These are phyloP conservation scores for Clavelina lepadiformis DNA, from an alignment of 23 tunicate species.

Conservation along the genomic window DNA sequence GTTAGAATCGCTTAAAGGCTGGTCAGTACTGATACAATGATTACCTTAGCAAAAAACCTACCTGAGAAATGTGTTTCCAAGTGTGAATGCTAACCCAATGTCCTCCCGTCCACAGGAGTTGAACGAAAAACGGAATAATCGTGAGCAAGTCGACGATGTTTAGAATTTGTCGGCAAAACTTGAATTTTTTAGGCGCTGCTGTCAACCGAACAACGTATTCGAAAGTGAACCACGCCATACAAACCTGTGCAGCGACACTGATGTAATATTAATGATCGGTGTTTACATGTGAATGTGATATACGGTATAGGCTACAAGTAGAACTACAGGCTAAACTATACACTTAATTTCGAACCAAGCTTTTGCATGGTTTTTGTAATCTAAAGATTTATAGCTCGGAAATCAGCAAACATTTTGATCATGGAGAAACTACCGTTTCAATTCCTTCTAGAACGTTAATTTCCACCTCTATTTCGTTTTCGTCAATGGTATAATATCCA, in stretches of 20 bases:
- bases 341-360: no score
- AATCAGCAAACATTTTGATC: neutral
- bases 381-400: neutral
- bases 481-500: slow-evolving; percentile 13
- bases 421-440: slow-evolving; percentile 28
- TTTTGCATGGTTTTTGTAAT: neutral
- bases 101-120: slow-evolving; percentile 4
- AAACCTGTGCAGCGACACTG: slow-evolving; percentile 8
- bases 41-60: neutral
- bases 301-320: no score
- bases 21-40: no score
- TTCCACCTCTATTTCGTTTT: slow-evolving; percentile 31
- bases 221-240: slow-evolving; percentile 57
- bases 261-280: neutral
- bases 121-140: slow-evolving; percentile 37
- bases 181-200: slow-evolving; percentile 18
- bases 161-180: slow-evolving; percentile 17
- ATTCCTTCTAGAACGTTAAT: slow-evolving; percentile 14
- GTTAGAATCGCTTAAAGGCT: neutral
- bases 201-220: slow-evolving; percentile 28
- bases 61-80: slow-evolving; percentile 35
- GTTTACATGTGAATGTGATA: no score
- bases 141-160: slow-evolving; percentile 49
- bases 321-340: no score
- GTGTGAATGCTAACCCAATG: slow-evolving; percentile 5